phyloP scores from a whole-genome alignment of 2,888 invertebrate species.

The Drosophila leonis region DNA sequence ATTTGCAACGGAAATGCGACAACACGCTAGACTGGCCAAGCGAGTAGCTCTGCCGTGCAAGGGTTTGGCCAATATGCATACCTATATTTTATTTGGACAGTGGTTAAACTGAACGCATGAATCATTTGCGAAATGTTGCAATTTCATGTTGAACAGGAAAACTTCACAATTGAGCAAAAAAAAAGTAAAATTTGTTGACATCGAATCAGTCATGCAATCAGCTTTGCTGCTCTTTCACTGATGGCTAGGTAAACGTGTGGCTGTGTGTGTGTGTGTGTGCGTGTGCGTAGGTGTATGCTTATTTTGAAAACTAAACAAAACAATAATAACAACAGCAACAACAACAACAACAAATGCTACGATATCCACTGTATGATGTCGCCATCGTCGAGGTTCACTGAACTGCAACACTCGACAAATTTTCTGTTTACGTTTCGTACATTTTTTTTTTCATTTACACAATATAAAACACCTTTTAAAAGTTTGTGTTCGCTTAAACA shows the following conservation, averaged over 20 bases:
- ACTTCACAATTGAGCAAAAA: constrained; percentile 18
- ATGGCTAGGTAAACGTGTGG: constrained; percentile 1
- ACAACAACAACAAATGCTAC: constrained; percentile 13
- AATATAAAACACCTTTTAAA: constrained; percentile 19
- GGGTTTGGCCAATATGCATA: constrained; percentile 38
- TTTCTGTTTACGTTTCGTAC: constrained; percentile 65
- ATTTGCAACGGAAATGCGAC: constrained; percentile 77
- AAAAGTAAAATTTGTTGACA: constrained; percentile 32
- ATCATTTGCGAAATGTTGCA: constrained; percentile 58
- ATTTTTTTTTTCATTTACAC: not conserved
- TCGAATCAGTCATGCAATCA: constrained; percentile 69
- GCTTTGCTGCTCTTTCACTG: constrained; percentile 17
- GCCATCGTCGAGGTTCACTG: constrained; percentile 60
- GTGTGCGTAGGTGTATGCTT: constrained; percentile 57
- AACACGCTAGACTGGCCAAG: constrained; percentile 63
- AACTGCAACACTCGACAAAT: constrained; percentile 56
- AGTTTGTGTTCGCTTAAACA: constrained; percentile 6
- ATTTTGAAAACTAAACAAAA: constrained; percentile 63
- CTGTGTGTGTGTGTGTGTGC: constrained; percentile 23
- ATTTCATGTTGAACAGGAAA: constrained; percentile 29
- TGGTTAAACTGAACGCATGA: constrained; percentile 59
- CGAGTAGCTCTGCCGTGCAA: constrained; percentile 52
- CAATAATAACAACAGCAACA: constrained; percentile 8
- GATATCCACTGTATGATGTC: constrained; percentile 63
- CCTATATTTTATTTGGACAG: constrained; percentile 22